These are phyloP conservation scores for Menidia menidia DNA, from an alignment of 2,797 vertebrate genomes.

Conservation along the genomic window DNA sequence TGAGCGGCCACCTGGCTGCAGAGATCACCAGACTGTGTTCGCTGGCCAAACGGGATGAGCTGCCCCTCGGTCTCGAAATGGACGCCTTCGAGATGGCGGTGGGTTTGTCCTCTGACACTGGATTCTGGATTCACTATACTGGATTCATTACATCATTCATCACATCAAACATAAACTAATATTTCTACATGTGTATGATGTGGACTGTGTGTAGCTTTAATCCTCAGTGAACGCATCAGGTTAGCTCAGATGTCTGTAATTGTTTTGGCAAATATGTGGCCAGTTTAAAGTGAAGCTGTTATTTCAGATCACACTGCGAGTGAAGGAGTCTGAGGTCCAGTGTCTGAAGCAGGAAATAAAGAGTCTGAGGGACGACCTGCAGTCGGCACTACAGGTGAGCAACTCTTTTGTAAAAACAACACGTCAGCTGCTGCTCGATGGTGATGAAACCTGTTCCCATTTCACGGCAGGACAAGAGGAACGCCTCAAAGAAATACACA, in stretches of 20 bases:
- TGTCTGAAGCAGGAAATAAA: slow-evolving; percentile 78
- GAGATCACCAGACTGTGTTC: slow-evolving; percentile 75
- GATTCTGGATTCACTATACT: too few relatives aligned
- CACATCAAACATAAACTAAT: too few relatives aligned
- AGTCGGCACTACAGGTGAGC: slow-evolving; percentile 69
- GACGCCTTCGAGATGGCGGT: slow-evolving; percentile 80
- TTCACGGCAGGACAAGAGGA: slow-evolving; percentile 72
- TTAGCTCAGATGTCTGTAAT: too few relatives aligned
- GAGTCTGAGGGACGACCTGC: slow-evolving; percentile 79
- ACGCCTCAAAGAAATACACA: slow-evolving; percentile 66
- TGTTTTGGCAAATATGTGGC: too few relatives aligned
- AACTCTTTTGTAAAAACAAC: background rate
- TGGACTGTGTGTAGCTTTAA: too few relatives aligned
- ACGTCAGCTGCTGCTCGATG: background rate
- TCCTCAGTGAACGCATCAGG: too few relatives aligned
- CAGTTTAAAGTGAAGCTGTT: too few relatives aligned
- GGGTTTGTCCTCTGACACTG: background rate
- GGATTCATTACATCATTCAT: too few relatives aligned
- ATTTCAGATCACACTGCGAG: slow-evolving; percentile 77
- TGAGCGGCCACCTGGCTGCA: slow-evolving; percentile 74
- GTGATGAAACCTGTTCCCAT: background rate
- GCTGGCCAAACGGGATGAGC: slow-evolving; percentile 59
- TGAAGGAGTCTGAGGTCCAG: slow-evolving; percentile 81
- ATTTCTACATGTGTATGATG: too few relatives aligned
- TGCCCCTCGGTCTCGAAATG: slow-evolving; percentile 51